A percentile compares a stretch with the other conserved stretches of the same genome.
These are phyloP conservation scores for Tachyglossus aculeatus DNA, from an alignment of 2,797 vertebrate genomes.

Conservation along the genomic window DNA sequence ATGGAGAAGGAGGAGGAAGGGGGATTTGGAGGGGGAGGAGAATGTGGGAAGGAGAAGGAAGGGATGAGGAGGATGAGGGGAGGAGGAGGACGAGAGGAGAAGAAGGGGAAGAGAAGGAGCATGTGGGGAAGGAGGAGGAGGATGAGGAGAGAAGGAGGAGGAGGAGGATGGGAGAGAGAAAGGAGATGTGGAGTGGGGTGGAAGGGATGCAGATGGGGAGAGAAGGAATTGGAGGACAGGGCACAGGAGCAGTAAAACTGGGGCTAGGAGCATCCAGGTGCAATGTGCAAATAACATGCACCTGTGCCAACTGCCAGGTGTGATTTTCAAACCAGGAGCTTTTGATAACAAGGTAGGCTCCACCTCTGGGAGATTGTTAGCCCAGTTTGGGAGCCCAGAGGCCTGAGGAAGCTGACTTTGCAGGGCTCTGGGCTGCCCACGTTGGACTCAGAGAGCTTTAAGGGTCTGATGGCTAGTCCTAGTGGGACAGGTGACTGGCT, in stretches of 20 bases:
- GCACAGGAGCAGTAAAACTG: not conserved
- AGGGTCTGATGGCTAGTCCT: no score
- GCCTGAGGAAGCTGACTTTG: not conserved
- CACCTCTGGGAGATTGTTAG: constrained; percentile 46
- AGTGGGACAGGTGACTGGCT: no score
- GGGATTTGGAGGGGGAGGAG: not conserved
- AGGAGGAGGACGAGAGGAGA: no score
- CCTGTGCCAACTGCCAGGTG: no score
- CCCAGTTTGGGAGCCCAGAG: constrained; percentile 1
- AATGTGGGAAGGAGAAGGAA: not conserved
- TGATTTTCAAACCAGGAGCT: no score
- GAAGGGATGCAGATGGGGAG: not conserved
- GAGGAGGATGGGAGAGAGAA: no score
- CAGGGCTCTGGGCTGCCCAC: no score
- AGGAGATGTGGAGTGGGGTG: not conserved
- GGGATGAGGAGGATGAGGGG: no score
- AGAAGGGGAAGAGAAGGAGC: constrained; percentile 1
- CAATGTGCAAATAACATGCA: no score
- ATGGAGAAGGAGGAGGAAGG: not conserved
- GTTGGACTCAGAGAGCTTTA: no score
- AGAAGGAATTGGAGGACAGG: not conserved
- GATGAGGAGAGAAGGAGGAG: not conserved
- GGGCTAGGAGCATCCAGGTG: no score
- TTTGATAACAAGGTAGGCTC: no score
- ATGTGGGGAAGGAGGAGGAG: not conserved